Evolutionary conservation across 2,113 vertebrate species (phyloP).

Genomic region (Cercocebus atys): DNA sequence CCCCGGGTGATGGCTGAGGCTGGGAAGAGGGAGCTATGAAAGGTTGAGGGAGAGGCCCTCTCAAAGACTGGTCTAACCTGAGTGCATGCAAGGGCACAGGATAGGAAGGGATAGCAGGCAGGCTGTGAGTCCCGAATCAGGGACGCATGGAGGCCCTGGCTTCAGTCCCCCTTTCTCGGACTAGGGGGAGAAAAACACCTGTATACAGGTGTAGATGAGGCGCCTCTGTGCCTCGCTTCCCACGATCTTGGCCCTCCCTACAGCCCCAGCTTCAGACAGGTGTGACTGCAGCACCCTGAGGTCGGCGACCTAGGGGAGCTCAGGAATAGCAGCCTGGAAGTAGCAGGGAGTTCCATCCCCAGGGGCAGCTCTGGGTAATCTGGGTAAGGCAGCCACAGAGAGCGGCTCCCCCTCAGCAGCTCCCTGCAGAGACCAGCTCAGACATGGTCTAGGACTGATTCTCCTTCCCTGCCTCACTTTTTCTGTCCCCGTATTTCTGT

Average conservation of each 20-base stretch:
- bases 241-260: background rate
- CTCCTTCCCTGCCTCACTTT: background rate
- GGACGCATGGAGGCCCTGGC: accelerated
- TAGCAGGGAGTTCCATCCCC: too few relatives aligned
- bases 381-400: background rate
- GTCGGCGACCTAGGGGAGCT: background rate
- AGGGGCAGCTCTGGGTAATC: background rate
- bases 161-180: background rate
- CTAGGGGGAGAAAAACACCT: background rate
- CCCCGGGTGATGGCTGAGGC: background rate
- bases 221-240: background rate
- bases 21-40: background rate
- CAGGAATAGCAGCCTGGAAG: background rate
- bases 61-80: too few relatives aligned
- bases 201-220: background rate
- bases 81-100: accelerated
- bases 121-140: background rate
- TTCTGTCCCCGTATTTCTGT: background rate
- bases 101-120: background rate
- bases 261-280: background rate
- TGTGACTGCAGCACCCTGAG: background rate
- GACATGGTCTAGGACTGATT: too few relatives aligned
- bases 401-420: accelerated
- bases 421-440: accelerated
- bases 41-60: too few relatives aligned